phyloP scores from a whole-genome alignment of 2,888 invertebrate genomes.

The Torymus aiolomorphi region DNA sequence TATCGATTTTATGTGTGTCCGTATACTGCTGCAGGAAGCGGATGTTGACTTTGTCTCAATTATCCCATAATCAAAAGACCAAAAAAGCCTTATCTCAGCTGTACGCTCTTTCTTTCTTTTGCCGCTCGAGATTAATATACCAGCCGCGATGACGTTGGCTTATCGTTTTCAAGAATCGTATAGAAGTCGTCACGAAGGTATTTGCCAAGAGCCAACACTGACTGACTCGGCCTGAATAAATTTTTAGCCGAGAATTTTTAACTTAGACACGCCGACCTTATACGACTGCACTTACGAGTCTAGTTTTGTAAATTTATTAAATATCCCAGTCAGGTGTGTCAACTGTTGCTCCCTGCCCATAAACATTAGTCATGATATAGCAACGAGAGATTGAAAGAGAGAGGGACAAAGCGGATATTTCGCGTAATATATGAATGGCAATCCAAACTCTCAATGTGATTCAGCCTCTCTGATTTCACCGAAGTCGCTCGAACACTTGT shows the following conservation, averaged over 20 bases:
- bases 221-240: neutral
- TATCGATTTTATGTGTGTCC: conserved; percentile 4
- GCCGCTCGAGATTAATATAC: neutral
- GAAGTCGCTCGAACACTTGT: conserved; percentile 12
- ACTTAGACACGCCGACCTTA: no score
- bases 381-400: no score
- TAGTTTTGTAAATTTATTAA: conserved; percentile 15
- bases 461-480: conserved; percentile 36
- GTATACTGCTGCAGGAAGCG: conserved; percentile 26
- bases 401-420: conserved; percentile 40
- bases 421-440: conserved; percentile 29
- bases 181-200: neutral
- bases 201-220: conserved; percentile 15
- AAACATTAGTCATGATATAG: conserved; percentile 33
- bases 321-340: conserved; percentile 14
- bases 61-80: conserved; percentile 15
- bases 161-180: conserved; percentile 31
- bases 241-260: neutral
- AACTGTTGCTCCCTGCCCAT: neutral
- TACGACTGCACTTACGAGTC: no score
- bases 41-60: conserved; percentile 45
- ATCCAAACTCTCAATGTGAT: conserved; percentile 12
- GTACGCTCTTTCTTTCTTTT: neutral
- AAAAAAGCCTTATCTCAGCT: neutral
- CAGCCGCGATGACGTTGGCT: conserved; percentile 20